Base-by-base conservation (phyloP, 2,113 vertebrate genomes). In the Micromys minutus region DNA sequence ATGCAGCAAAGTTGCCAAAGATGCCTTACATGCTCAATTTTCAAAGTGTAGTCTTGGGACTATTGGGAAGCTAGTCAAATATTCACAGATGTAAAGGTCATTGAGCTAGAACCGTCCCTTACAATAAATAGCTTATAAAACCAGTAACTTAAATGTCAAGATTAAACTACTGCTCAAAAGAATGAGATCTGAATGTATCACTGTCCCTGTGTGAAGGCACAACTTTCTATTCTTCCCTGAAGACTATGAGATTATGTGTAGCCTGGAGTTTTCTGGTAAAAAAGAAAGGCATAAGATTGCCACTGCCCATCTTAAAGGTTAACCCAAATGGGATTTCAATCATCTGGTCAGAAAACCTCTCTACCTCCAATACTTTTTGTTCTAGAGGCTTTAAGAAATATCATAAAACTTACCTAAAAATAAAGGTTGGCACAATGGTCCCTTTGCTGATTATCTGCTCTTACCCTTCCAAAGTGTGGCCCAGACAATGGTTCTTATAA, bases 1-100 rank as follows among this genome's bases (percentile, higher is more conserved):
- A 76, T 95, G 59, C 65, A 90, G 29, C 84, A 88, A 86, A 61
- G n/a, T 59, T 84, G 45, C 69, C 61, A 50, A 84, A 92, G 84
- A 26, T 87, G 8, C 39, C 22, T 95, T 63, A 22, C n/a, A 57
- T 77, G 45, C 39, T 72, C 79, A 75, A 4, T 80, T 72, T 94
- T 76, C 71, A 52, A 52, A 77, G 21, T 80, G 29, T 89, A 24
- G 52, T 94, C 47, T 65, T 22, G 26, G 5, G 34, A 57, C n/a
- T 72, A 87, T 39, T 87, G 36, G 47, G 22, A 52, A 87, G 86
- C 5, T 57, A 17, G 16, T 39, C 13, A 87, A 36, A 57, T 55
- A 55, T 57, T 55, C 31, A 52, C 36, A 72, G 26, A 55, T 52
- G 50, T 55, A 55, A 87, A 42, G 16, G 8, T 87, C 36, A 42